Evolutionary conservation across 2,888 invertebrate genomes (phyloP), one percentile per base, ranked within the genome.

Genomic region (Steinernema hermaphroditum): DNA sequence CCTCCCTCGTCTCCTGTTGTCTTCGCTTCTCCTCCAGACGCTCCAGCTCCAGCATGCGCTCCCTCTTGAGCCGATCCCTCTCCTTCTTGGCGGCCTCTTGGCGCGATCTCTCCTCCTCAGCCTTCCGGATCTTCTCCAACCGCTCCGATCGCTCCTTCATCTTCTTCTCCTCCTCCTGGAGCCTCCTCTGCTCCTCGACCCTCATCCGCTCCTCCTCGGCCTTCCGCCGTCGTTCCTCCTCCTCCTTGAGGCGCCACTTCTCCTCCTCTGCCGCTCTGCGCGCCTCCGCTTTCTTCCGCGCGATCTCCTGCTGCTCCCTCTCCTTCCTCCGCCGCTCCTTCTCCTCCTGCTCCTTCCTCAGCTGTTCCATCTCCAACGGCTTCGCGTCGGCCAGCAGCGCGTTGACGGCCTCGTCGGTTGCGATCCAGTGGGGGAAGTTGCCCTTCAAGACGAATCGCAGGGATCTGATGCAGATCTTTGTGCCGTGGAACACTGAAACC

Each of bases 181-280:
- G 37, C 27, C 46, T 73, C 71, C 57, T 49, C 44, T 54, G n/a
- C n/a, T n/a, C n/a, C n/a, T 44, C 70, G 14, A 49, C 19, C 54
- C 71, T 8, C 41, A 68, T 22, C 27, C 1, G 12, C 32, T 22
- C 41, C 70, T 24, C 70, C 32, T 29, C 29, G 68, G 32, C 32
- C 68, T 27, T 46, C 32, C 19, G 29, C 29, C 41, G 22, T 12
- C 71, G 24, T n/a, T 27, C 2, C 16, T 46, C 12, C 24, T 50
- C 12, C 24, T 19, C 22, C 50, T 50, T 22, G 22, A 22, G 2
- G 9, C 22, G 19, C 24, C 24, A 4, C 46, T 46, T 46, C 46
- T 46, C 37, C 37, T 37, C 24, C 32, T 29, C n/a, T 62, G 27
- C 32, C 29, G 12, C 62, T 9, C 32, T 62, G 62, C 37, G 12